A percentile compares a stretch with the other conserved stretches of the same genome.
Evolutionary conservation across 2,113 vertebrate species (phyloP).

Genomic region (Xenopus tropicalis): UCB_Xtro_10.0 CM004445.2:43795001-43795500

Average conservation of each 20-base stretch:
- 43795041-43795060: too few species aligned
- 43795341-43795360: not conserved
- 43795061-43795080: too few species aligned
- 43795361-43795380: not conserved
- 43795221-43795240: not conserved
- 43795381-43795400: not conserved
- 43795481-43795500: too few species aligned
- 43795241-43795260: constrained; percentile 1
- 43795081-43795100: too few species aligned
- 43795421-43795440: not conserved
- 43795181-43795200: not conserved
- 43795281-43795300: constrained; percentile 19
- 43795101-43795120: not conserved
- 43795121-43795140: not conserved
- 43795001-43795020: too few species aligned
- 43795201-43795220: not conserved
- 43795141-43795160: not conserved
- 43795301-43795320: not conserved
- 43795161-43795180: not conserved
- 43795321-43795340: too few species aligned
- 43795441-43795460: not conserved
- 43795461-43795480: too few species aligned
- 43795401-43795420: not conserved
- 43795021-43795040: too few species aligned
- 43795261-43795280: constrained; percentile 15